These are phyloP conservation scores for Venusia cambrica DNA, from an alignment of 2,888 invertebrate species.

Conservation along the genomic window DNA sequence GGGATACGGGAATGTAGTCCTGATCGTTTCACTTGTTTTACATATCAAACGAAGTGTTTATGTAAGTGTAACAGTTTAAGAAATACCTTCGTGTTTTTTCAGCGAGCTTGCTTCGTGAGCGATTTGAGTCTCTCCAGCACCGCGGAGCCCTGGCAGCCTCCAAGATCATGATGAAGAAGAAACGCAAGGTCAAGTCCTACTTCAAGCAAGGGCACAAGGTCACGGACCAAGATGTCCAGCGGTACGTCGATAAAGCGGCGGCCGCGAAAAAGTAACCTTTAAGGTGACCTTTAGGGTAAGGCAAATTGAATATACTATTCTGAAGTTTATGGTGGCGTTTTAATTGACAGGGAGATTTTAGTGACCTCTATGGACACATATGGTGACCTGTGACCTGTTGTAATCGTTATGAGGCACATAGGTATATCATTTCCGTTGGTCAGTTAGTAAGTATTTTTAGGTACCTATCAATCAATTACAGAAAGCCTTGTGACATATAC, in stretches of 20 bases:
- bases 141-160: slow-evolving; percentile 93
- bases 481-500: no score
- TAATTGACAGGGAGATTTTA: no score
- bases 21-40: no score
- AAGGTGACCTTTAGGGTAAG: slow-evolving; percentile 16
- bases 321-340: not conserved
- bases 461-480: no score
- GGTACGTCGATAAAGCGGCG: slow-evolving; percentile 40
- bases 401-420: no score
- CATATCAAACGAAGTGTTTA: no score
- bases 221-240: slow-evolving; percentile 75
- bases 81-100: slow-evolving; percentile 40
- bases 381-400: no score
- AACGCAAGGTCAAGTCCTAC: slow-evolving; percentile 87
- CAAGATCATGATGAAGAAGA: slow-evolving; percentile 83
- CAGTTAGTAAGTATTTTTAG: not conserved
- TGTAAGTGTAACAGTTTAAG: no score
- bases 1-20: no score
- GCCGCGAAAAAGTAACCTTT: slow-evolving; percentile 34
- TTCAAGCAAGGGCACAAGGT: slow-evolving; percentile 80
- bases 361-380: no score
- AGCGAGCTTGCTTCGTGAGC: slow-evolving; percentile 89
- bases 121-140: slow-evolving; percentile 93
- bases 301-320: slow-evolving; percentile 13
- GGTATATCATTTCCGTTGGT: no score